These are phyloP conservation scores for Phyllopteryx taeniolatus DNA, from an alignment of 2,113 vertebrate genomes.

Conservation along the genomic window DNA sequence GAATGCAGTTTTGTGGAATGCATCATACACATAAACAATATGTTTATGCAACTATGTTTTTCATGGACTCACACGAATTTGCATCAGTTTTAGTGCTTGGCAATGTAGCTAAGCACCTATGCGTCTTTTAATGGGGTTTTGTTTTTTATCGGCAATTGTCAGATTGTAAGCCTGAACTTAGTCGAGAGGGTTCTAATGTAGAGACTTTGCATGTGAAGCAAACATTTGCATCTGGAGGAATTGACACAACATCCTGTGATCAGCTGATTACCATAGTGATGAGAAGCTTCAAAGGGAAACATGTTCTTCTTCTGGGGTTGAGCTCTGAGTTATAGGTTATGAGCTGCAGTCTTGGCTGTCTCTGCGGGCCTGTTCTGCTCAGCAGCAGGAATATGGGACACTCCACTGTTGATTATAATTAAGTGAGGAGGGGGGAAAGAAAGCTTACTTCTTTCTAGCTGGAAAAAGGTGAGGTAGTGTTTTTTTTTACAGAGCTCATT, in stretches of 20 bases:
- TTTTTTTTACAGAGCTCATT: constrained; percentile 59
- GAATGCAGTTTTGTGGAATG: background rate
- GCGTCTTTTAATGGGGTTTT: background rate
- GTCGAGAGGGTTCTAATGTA: constrained; percentile 29
- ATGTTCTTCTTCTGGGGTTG: constrained; percentile 33
- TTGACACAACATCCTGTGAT: constrained; percentile 48
- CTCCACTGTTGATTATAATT: constrained; percentile 51
- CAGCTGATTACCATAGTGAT: constrained; percentile 61
- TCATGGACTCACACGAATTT: background rate
- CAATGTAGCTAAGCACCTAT: background rate
- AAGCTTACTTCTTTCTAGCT: constrained; percentile 31
- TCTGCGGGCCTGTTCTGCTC: constrained; percentile 52
- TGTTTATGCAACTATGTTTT: background rate
- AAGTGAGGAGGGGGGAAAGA: constrained; percentile 10
- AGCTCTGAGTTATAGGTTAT: constrained; percentile 53
- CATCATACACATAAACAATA: background rate
- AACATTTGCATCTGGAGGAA: constrained; percentile 60
- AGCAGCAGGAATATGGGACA: constrained; percentile 55
- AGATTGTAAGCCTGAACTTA: constrained; percentile 17
- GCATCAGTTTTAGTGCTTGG: background rate
- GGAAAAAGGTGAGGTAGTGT: constrained; percentile 18
- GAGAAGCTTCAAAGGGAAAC: constrained; percentile 50
- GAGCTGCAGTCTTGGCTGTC: constrained; percentile 51
- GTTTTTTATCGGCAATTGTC: constrained; percentile 12
- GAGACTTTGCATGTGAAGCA: constrained; percentile 43